phyloP scores from a whole-genome alignment of 1,140 invertebrate species.

The Scaptomyza hsui region DNA sequence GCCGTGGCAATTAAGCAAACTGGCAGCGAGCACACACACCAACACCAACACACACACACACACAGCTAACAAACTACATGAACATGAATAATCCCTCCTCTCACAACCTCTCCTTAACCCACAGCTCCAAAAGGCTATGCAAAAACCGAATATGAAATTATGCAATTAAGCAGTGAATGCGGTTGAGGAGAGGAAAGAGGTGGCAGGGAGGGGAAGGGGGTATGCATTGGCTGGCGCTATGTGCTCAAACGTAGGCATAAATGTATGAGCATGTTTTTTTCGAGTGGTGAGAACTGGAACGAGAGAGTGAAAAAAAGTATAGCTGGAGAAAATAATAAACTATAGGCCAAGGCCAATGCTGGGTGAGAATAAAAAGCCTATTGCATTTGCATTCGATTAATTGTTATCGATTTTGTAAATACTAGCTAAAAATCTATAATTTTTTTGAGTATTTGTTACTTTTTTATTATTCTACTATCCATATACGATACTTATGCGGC shows the following conservation, averaged over 20 bases:
- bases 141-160: slow-evolving; percentile 68
- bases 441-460: too few relatives aligned
- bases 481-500: too few relatives aligned
- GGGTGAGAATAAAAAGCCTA: not conserved
- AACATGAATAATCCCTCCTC: not conserved
- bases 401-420: not conserved
- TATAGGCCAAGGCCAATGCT: not conserved
- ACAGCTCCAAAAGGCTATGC: slow-evolving; percentile 26
- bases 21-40: slow-evolving; percentile 29
- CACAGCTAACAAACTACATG: slow-evolving; percentile 28
- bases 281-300: not conserved
- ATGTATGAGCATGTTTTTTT: not conserved
- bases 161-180: slow-evolving; percentile 55
- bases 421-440: too few relatives aligned
- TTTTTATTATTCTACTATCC: too few relatives aligned
- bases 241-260: not conserved
- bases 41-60: slow-evolving; percentile 30
- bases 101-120: not conserved
- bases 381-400: not conserved
- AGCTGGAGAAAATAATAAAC: not conserved
- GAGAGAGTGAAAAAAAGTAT: not conserved
- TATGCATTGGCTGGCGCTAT: not conserved
- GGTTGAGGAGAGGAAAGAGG: too few relatives aligned
- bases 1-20: slow-evolving; percentile 76
- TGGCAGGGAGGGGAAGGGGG: not conserved